Base-by-base conservation (phyloP, 2,888 invertebrate genomes). In the Cantharis rufa region DNA sequence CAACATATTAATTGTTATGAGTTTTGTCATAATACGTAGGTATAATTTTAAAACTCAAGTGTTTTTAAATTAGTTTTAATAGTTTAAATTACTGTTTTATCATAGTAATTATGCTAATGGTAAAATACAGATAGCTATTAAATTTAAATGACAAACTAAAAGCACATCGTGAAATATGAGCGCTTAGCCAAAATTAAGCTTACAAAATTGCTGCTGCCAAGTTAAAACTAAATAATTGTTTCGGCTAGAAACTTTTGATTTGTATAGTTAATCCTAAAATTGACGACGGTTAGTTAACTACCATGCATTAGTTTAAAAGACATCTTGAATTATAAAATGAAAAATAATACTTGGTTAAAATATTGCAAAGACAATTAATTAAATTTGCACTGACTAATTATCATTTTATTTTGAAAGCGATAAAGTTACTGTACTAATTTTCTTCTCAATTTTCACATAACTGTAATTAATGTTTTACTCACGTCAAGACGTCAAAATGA, bases 201-300 rank as follows among this genome's bases (percentile, higher is more conserved):
- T 75, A 69, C 75, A 75, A 75, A 75, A 75, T 75, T 69, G 76
- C 73, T 76, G 68, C 76, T 70, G 73, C 73, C 61, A 72, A 69
- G 70, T 76, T 76, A 76, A 76, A 76, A 72, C 72, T 76, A 72
- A 76, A 76, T 76, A 76, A 76, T 76, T 76, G 73, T 76, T 28
- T 28, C 69, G 27, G 32, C 27, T 69, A 32, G 27, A 32, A 69
- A 28, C n/a, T 69, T 32, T 69, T 24, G 69, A 69, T 69, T 69
- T 69, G 28, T 32, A 69, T 66, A 24, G 64, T 21, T 66, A 66
- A 66, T 66, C 64, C 64, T 11, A 18, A 66, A 66, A 66, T 66
- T 66, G 64, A 66, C 64, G 64, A 66, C n/a, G 24, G 64, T 66
- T 66, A 21, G 64, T 66, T 24, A 21, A 48, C 48, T 48, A 48